These are phyloP conservation scores for Silvanus unidentatus DNA, from an alignment of 2,888 invertebrate genomes.

Conservation along the genomic window DNA sequence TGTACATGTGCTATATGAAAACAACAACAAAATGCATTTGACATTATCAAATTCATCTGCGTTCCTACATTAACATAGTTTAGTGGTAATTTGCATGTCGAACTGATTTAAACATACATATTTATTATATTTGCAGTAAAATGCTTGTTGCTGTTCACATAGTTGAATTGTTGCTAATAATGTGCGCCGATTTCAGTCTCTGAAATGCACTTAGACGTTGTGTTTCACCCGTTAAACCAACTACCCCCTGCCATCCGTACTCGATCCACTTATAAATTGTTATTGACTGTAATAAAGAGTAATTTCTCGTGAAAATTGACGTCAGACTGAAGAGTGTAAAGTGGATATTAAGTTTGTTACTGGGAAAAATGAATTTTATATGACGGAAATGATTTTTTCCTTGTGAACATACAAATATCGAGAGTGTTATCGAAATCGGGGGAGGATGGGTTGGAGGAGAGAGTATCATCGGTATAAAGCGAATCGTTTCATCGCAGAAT, in stretches of 20 bases:
- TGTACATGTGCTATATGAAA: too few species aligned
- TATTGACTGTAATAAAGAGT: not conserved
- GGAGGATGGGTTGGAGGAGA: slow-evolving; percentile 5
- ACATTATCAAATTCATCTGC: slow-evolving; percentile 15
- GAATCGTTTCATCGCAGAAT: slow-evolving; percentile 12
- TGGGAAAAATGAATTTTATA: too few species aligned
- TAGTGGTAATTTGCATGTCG: slow-evolving; percentile 15
- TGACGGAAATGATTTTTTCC: too few species aligned
- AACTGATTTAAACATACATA: slow-evolving; percentile 6
- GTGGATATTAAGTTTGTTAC: too few species aligned
- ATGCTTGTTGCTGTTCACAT: slow-evolving; percentile 7
- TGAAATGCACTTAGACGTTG: too few species aligned
- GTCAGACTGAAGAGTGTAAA: too few species aligned
- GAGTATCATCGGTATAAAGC: slow-evolving; percentile 4
- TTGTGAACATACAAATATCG: not conserved
- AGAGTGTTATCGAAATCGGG: slow-evolving; percentile 6
- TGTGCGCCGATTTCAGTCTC: too few species aligned
- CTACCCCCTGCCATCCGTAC: too few species aligned
- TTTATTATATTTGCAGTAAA: slow-evolving; percentile 9
- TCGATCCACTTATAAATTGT: slow-evolving; percentile 1
- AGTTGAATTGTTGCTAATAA: too few species aligned
- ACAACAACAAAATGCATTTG: slow-evolving; percentile 7
- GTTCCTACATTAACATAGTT: slow-evolving; percentile 13
- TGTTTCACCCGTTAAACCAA: too few species aligned
- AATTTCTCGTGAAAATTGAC: too few species aligned